phyloP scores from a whole-genome alignment of 2,797 vertebrate species.

The Valencia hispanica region DNA sequence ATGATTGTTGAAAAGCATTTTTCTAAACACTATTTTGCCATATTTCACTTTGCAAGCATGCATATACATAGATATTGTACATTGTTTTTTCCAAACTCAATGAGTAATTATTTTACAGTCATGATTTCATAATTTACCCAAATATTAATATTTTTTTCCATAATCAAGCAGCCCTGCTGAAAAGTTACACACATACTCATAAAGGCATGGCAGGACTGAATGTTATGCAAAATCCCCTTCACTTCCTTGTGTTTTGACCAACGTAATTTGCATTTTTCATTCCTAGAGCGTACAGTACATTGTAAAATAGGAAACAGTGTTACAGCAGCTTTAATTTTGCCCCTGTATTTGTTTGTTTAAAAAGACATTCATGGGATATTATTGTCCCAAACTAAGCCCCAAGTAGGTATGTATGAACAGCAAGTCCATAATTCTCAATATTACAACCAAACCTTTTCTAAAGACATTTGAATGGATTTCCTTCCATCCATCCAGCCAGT shows the following conservation, averaged over 20 bases:
- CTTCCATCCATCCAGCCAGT: conserved; percentile 11
- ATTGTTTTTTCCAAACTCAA: not conserved
- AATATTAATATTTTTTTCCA: not conserved
- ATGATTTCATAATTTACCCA: not conserved
- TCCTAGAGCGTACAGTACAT: not conserved
- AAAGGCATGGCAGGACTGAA: not conserved
- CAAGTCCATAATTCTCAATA: conserved; percentile 13
- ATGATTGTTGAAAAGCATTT: too few relatives aligned
- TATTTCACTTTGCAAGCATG: too few relatives aligned
- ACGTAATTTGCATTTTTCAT: not conserved
- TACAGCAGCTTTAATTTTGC: not conserved
- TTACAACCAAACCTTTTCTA: conserved; percentile 24
- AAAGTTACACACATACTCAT: not conserved
- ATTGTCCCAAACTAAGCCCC: not conserved
- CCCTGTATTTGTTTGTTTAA: conserved; percentile 4
- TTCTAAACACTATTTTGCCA: too few relatives aligned
- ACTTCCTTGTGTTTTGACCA: not conserved
- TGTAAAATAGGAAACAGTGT: not conserved
- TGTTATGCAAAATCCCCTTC: not conserved
- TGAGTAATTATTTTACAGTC: not conserved
- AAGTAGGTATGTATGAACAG: not conserved
- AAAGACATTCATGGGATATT: not conserved
- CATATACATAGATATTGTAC: not conserved
- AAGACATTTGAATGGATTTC: conserved; percentile 35
- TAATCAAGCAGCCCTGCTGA: not conserved